Evolutionary conservation across 2,113 vertebrate species (phyloP), one percentile per base, ranked within the genome.

Genomic region (Panurus biarmicus): DNA sequence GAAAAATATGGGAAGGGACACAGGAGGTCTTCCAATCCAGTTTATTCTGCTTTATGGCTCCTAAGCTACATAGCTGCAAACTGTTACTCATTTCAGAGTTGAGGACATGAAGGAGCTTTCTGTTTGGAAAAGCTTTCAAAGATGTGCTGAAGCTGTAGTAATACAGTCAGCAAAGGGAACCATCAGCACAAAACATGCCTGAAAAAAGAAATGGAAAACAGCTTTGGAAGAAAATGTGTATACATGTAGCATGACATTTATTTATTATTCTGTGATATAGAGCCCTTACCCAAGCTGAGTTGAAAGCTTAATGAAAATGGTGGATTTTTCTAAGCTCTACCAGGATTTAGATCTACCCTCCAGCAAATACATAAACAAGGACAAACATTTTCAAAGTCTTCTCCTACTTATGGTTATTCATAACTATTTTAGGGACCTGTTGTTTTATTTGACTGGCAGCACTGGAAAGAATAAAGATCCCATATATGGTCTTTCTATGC

Each of bases 121-220:
- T 97, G 79, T 87, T 85, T 95, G 82, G 85, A 73, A 95, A 94
- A 73, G 40, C 29, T 76, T 96, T 96, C 95, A 65, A 88, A 78
- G 91, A 87, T 5, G 17, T 91, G 89, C 82, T 77, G 81, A 77
- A 96, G 79, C 82, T 87, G 77, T 83, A 86, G 79, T 94, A 65
- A 62, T 2, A 31, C 74, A 96, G 64, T 64, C 85, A 92, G 79
- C 58, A 89, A 96, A 76, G 80, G 65, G 82, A 95, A 56, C 85
- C 92, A 93, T 86, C 62, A 85, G 77, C 75, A 72, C 71, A 92
- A 94, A 94, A 87, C 53, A 84, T 45, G 77, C 78, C 87, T 94
- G 94, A 83, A 57, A 91, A 83, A 35, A 94, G 85, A 96, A 95
- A 97, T 87, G 93, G 91, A 89, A 97, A 96, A 92, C 95, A 96